Evolutionary conservation across 1,140 invertebrate genomes (phyloP), one percentile per base, ranked within the genome.

Genomic region (Drosophila parvula): DNA sequence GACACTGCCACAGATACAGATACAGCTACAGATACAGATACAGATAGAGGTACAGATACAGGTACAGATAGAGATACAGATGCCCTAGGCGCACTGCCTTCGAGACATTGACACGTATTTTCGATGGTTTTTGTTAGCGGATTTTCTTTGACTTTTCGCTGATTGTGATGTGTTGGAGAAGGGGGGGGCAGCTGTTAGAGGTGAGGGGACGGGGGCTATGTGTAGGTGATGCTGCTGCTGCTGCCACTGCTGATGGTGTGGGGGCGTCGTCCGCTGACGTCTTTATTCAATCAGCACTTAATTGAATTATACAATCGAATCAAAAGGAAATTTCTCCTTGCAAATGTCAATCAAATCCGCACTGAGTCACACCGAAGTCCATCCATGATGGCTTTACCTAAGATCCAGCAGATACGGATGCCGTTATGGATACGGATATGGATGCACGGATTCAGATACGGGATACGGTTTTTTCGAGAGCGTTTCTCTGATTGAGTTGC

Each of bases 271-370:
- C 18, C 51, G 85, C 81, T 90, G 84, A 89, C 84, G 84, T 89
- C 81, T 89, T 85, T 78, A 89, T 89, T 90, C 84, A 89, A 90
- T 90, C 84, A 84, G 74, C 84, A 89, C 80, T 75, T 84, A 81
- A 89, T 90, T 82, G 84, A 84, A 81, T 89, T 89, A 89, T 84
- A 84, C 84, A 89, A 89, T 71, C 77, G 65, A 68, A 80, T 80
- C 80, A 88, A 74, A 88, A 81, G 60, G 41, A 75, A 57, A 75
- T 44, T 30, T 69, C 64, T 79, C 70, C 67, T 51, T 64, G 57
- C 69, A 78, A 67, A 51, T 65, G 79, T 79, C 82, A 76, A 85
- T 85, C 82, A 85, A 81, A 85, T 48, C 61, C 74, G 75, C 74
- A 56, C 56, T 55, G 51, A 55, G 51, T 55, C 51, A 47, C 69